Evolutionary conservation across 2,113 vertebrate species (phyloP), one percentile per base, ranked within the genome.

Genomic region (Archilochus colubris): DNA sequence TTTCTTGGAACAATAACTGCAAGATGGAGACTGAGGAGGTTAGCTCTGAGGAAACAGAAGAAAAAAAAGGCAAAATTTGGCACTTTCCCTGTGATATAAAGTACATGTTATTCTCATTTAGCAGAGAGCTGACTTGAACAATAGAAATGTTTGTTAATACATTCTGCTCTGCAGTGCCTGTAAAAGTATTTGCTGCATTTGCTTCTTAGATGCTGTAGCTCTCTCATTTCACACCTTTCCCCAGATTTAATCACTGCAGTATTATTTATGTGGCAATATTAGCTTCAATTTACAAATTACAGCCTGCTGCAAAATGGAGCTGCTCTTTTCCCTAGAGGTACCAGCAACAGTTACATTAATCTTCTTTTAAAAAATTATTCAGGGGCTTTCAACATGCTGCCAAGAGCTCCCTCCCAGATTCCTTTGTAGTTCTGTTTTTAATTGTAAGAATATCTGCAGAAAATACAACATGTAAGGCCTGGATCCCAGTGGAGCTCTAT

Each of bases 21-120:
- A 97, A 97, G 84, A 94, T 53, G 67, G 69, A 97, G 88, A 96
- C 92, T 67, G 83, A 95, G 94, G 88, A 94, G 82, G 40, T 83
- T 94, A 81, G 66, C 70, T 93, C 38, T 1, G 16, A 96, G 94
- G 94, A 96, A 96, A 95, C 4, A 95, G 86, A 86, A 92, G 75
- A 96, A 94, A 89, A 94, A 89, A 74, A 5, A n/a, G 86, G 93
- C 74, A 83, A 84, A 93, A 95, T 97, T 97, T 97, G 96, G 94
- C 97, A 96, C 91, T 97, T 97, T 67, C 90, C 33, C 88, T 93
- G 85, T 88, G 86, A 97, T 93, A 82, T 91, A 95, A 96, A 97
- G 36, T 91, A 89, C 82, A 88, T 98, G 97, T 91, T 98, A 96
- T 97, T 98, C 97, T 96, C 96, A 97, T 98, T 96, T 94, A 96